Base-by-base conservation (phyloP, 2,797 vertebrate species). In the Lacerta bilineata region DNA sequence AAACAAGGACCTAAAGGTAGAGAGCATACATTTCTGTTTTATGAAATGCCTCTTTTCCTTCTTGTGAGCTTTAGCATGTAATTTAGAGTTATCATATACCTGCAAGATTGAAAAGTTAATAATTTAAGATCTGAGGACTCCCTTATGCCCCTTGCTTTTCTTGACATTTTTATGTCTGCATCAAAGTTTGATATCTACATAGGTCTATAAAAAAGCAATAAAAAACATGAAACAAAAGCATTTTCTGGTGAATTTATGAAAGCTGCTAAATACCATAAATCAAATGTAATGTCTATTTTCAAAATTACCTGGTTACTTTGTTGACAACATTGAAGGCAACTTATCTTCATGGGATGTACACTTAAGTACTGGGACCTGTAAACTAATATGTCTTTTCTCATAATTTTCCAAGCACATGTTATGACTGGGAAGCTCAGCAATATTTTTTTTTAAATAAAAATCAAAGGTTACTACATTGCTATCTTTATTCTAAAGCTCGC, bases 91-190 rank as follows among this genome's bases (percentile, higher is more conserved):
- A 61, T 59, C 83, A 43, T 69, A n/a, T 68, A 87, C 76, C 77
- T 84, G 25, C 46, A 84, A 87, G 77, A 87, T 55, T 89, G 76
- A 84, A 89, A 87, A 82, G 27, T 81, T 50, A 87, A 84, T 89
- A 82, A 18, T 59, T 81, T 76, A 86, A 87, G 66, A 9, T 74
- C 39, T 46, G 72, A 90, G 88, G 88, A 83, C 79, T 82, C 89
- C 39, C 66, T 68, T 78, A 43, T 92, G 72, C 89, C 72, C 69
- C 81, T 29, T 75, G 61, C 74, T 81, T 90, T 71, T 71, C 72
- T 55, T 93, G 80, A 36, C 77, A 50, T 66, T 91, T 88, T 75
- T 89, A 86, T 27, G 89, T 91, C 85, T 39, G 36, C 79, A 80
- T 87, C 82, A 83, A 77, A 59, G 66, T 33, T 41, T n/a, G 88